phyloP scores from a whole-genome alignment of 1,140 invertebrate genomes.

The Penaeus indicus region DNA sequence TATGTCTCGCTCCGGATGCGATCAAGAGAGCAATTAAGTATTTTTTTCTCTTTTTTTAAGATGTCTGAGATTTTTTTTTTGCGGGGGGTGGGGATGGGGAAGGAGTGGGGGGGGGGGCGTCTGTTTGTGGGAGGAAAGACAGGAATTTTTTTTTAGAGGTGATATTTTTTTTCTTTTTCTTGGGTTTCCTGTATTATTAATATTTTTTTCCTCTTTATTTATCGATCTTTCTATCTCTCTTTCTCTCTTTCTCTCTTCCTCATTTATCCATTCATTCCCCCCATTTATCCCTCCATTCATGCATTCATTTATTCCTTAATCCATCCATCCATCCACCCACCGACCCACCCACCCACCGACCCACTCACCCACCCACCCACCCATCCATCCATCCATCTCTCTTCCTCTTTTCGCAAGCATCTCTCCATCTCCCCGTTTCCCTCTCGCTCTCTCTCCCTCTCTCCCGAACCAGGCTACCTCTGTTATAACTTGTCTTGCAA shows the following conservation, averaged over 20 bases:
- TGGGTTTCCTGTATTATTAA: not conserved
- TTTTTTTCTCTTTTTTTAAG: too few relatives aligned
- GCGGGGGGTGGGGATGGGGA: not conserved
- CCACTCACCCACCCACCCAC: not conserved
- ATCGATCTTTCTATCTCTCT: too few relatives aligned
- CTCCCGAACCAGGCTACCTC: not conserved
- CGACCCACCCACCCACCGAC: too few relatives aligned
- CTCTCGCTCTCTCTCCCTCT: not conserved
- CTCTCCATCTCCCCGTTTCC: not conserved
- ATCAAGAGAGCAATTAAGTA: too few relatives aligned
- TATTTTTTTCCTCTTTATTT: not conserved
- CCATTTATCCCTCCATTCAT: too few relatives aligned
- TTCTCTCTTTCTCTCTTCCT: too few relatives aligned
- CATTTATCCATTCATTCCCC: too few relatives aligned
- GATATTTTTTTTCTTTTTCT: not conserved
- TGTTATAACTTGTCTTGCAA: slow-evolving; percentile 6
- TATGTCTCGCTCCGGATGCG: too few relatives aligned
- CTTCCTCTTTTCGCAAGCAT: not conserved
- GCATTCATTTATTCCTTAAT: too few relatives aligned
- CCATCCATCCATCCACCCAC: too few relatives aligned
- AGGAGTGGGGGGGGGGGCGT: not conserved
- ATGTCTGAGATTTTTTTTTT: too few relatives aligned
- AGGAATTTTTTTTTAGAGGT: too few relatives aligned
- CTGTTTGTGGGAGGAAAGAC: not conserved
- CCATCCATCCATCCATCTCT: not conserved